Conservation (phyloP, 2,113 vertebrate species). For the Mus spicilegus region DNA sequence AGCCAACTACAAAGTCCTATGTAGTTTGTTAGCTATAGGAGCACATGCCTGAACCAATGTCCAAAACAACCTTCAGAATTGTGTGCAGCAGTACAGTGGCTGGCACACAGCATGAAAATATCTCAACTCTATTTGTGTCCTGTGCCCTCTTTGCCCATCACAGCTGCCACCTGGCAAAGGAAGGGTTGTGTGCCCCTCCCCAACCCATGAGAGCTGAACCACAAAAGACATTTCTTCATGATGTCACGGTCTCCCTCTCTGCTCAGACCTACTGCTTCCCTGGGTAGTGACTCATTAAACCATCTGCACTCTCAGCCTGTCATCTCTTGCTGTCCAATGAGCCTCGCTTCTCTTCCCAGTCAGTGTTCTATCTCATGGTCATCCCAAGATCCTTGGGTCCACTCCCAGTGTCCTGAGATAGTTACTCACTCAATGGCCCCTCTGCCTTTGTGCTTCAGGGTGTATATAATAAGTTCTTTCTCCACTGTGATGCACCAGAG, state of each 20-base stretch:
- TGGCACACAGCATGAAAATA: background rate
- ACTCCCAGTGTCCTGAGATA: background rate
- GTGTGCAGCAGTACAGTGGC: background rate
- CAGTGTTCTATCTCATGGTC: background rate
- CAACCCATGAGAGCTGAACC: background rate
- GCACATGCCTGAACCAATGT: background rate
- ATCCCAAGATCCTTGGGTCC: background rate
- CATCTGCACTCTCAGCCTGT: background rate
- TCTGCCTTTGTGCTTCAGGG: fast-evolving
- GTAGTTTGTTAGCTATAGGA: background rate
- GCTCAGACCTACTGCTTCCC: background rate
- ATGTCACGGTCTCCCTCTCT: too few species aligned
- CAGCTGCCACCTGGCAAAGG: background rate
- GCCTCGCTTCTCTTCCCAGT: background rate
- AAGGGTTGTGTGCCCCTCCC: fast-evolving
- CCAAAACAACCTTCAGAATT: background rate
- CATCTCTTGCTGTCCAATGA: background rate
- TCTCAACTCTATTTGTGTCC: background rate
- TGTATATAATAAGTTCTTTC: background rate
- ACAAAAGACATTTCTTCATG: background rate
- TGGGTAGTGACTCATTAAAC: too few species aligned
- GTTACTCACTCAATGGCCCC: fast-evolving
- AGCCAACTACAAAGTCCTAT: background rate
- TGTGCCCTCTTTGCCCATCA: background rate
- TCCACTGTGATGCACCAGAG: background rate